phyloP scores from a whole-genome alignment of 2,113 vertebrate species.

The Glareola pratincola region DNA sequence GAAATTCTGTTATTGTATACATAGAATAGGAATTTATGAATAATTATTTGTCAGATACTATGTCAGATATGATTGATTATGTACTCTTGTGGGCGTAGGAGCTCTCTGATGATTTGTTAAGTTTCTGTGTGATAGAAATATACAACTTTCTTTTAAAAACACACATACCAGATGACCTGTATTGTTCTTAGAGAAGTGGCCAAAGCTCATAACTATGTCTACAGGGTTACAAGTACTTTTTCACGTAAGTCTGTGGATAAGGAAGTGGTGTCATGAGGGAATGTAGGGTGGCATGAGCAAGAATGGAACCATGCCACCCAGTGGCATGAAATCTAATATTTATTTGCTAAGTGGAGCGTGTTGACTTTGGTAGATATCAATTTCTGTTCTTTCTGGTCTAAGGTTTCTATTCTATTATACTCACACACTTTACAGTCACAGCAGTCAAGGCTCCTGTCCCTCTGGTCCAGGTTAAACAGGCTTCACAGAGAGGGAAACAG shows the following conservation, averaged over 20 bases:
- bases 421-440: not conserved
- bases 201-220: not conserved
- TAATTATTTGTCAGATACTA: not conserved
- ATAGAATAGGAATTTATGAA: not conserved
- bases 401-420: not conserved
- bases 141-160: not conserved
- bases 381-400: not conserved
- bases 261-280: not conserved
- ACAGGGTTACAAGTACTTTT: not conserved
- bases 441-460: not conserved
- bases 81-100: not conserved
- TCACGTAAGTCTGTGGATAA: not conserved
- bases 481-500: not conserved
- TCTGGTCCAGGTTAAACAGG: not conserved
- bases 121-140: not conserved
- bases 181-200: not conserved
- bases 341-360: not conserved
- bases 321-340: not conserved
- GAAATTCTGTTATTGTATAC: not conserved
- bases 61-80: not conserved
- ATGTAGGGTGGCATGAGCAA: not conserved
- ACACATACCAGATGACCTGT: accelerated
- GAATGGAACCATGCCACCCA: not conserved
- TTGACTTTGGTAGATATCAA: not conserved
- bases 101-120: not conserved